Evolutionary conservation across 2,888 invertebrate genomes (phyloP), one percentile per base, ranked within the genome.

Genomic region (Cabera pusaria): DNA sequence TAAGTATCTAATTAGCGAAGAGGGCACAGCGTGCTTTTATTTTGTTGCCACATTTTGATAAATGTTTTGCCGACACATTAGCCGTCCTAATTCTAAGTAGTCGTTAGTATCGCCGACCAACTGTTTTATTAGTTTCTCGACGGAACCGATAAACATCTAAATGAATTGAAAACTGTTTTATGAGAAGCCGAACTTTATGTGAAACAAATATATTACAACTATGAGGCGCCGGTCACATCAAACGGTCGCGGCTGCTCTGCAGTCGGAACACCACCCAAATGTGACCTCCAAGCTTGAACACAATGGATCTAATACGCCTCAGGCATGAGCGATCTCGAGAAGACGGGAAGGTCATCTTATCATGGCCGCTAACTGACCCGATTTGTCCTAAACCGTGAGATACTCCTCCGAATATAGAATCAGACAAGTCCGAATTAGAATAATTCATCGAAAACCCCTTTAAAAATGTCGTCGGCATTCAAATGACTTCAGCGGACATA

Each of bases 81-180:
- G 51, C 26, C 18, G 34, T 40, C 24, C 47, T 49, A 44, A 48
- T 46, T 42, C 46, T 46, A 40, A 37, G 44, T 34, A 44, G 37
- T 37, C 42, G 37, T 46, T 51, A 56, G 55, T 49, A 52, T 49
- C 66, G 61, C 67, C 77, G 73, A 74, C 77, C 37, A 44, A 42
- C 42, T 37, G 48, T 42, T 74, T 72, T 79, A 80, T 83, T 78
- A 76, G 77, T 72, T 75, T 77, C 83, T 82, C 81, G 64, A 66
- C 70, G 75, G 70, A 82, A 72, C 56, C 78, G 85, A 85, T 85
- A 84, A 79, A 78, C 60, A 86, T 86, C 84, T 80, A 67, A 83
- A 84, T 83, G 72, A 78, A 76, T 82, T 76, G 68, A 70, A 72
- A 68, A 74, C 68, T 72, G 67, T 72, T 78, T 67, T 64, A 70